Evolutionary conservation across 2,113 vertebrate genomes (phyloP).

Genomic region (Girardinichthys multiradiatus): DNA sequence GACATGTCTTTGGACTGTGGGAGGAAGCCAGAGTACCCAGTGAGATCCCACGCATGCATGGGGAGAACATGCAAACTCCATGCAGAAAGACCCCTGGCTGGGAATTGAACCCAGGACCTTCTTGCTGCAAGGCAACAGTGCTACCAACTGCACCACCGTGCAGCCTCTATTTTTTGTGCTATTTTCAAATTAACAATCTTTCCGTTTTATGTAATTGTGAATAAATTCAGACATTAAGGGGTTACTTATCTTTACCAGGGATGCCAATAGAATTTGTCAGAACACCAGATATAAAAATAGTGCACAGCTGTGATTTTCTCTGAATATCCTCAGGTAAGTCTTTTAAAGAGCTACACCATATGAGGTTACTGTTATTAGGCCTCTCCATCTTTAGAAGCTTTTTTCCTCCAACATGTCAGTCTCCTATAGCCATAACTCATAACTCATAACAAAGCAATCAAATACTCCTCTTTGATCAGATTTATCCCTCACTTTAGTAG

Average conservation of each 20-base stretch:
- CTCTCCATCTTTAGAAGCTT: conserved; percentile 22
- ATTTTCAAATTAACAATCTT: not conserved
- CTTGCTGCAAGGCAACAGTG: too few relatives aligned
- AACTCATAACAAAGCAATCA: conserved; percentile 51
- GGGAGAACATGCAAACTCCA: too few relatives aligned
- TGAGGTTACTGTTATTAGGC: conserved; percentile 25
- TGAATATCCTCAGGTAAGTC: conserved; percentile 42
- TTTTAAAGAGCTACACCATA: conserved; percentile 37
- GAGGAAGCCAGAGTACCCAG: too few relatives aligned
- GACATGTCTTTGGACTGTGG: too few relatives aligned
- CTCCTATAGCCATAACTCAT: conserved; percentile 18
- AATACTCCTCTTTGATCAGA: conserved; percentile 68
- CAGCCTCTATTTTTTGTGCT: not conserved
- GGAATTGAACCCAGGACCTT: too few relatives aligned
- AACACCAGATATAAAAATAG: conserved; percentile 30
- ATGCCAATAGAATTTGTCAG: not conserved
- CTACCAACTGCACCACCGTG: too few relatives aligned
- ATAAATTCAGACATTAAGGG: not conserved
- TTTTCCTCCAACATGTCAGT: conserved; percentile 15
- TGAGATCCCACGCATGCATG: too few relatives aligned
- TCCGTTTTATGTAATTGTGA: not conserved
- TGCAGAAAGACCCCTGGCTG: too few relatives aligned
- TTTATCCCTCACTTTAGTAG: conserved; percentile 67
- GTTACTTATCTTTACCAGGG: not conserved
- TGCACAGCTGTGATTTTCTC: conserved; percentile 54